Evolutionary conservation across 2,113 vertebrate genomes (phyloP).

Genomic region (Pomatorhinus ruficollis): DNA sequence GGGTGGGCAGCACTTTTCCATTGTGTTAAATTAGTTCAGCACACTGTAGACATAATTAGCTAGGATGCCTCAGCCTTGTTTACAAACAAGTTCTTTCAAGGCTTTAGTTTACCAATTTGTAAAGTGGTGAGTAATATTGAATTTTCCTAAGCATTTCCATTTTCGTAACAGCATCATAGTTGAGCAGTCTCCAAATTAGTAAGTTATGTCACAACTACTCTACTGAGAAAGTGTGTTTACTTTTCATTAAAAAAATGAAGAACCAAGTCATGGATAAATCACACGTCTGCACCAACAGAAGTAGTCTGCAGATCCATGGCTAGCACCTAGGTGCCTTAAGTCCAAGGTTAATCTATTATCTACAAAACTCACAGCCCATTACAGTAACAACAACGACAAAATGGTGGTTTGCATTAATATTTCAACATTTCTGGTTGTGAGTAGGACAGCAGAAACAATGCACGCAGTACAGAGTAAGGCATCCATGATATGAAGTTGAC

Average conservation of each 20-base stretch:
- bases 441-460: not conserved
- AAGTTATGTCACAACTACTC: not conserved
- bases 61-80: not conserved
- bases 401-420: constrained; percentile 39
- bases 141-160: not conserved
- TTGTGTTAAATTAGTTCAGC: not conserved
- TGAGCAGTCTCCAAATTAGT: not conserved
- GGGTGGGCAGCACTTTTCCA: not conserved
- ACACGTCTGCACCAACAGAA: fast-evolving
- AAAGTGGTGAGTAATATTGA: not conserved
- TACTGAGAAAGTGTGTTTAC: not conserved
- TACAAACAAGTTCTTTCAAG: not conserved
- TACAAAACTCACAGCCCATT: not conserved
- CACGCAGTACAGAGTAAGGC: not conserved
- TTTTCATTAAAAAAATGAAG: constrained; percentile 5
- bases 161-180: not conserved
- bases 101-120: not conserved
- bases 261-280: not conserved
- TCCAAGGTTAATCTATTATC: not conserved
- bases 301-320: not conserved
- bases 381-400: not conserved
- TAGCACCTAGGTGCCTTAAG: not conserved
- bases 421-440: constrained; percentile 1
- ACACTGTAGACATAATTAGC: not conserved
- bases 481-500: not conserved